A percentile compares a stretch with the other conserved stretches of the same genome.
These are phyloP conservation scores for Pristionchus pacificus DNA, from an alignment of 1,140 invertebrate genomes.

Conservation along the genomic window DNA sequence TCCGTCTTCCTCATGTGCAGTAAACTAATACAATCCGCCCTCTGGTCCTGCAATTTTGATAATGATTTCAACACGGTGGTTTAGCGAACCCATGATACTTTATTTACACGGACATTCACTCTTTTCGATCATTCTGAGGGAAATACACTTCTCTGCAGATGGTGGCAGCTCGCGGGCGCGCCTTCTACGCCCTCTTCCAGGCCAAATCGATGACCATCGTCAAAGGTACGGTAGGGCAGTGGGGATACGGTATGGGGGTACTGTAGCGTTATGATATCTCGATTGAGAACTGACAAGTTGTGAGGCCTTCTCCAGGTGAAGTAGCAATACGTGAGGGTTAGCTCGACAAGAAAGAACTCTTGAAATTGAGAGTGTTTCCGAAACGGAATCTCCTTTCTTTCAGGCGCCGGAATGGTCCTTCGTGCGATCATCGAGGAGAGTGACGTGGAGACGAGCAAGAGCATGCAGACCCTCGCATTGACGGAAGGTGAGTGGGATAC, in stretches of 20 bases:
- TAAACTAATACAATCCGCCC: too few species aligned
- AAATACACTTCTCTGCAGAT: conserved; percentile 65
- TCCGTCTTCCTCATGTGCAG: too few species aligned
- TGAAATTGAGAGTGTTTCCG: neutral
- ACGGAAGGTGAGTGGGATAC: conserved; percentile 76
- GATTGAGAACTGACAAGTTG: too few species aligned
- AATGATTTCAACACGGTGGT: too few species aligned
- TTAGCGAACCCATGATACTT: too few species aligned
- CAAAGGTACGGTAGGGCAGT: conserved; percentile 65
- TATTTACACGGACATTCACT: too few species aligned
- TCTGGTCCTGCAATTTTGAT: too few species aligned
- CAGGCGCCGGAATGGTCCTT: conserved; percentile 85
- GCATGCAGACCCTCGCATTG: conserved; percentile 91
- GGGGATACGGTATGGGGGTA: conserved; percentile 10
- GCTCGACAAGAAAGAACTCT: too few species aligned
- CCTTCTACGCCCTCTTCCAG: conserved; percentile 88
- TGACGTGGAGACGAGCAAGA: conserved; percentile 76
- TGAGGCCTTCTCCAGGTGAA: too few species aligned
- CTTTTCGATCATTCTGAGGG: too few species aligned
- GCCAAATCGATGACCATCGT: conserved; percentile 94
- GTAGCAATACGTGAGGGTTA: too few species aligned
- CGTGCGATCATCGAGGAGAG: conserved; percentile 94
- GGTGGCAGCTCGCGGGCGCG: conserved; percentile 82
- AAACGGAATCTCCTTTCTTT: conserved; percentile 9
- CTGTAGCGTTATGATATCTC: too few species aligned